These are phyloP conservation scores for Ploceus nigricollis DNA, from an alignment of 2,113 vertebrate species.

Conservation along the genomic window DNA sequence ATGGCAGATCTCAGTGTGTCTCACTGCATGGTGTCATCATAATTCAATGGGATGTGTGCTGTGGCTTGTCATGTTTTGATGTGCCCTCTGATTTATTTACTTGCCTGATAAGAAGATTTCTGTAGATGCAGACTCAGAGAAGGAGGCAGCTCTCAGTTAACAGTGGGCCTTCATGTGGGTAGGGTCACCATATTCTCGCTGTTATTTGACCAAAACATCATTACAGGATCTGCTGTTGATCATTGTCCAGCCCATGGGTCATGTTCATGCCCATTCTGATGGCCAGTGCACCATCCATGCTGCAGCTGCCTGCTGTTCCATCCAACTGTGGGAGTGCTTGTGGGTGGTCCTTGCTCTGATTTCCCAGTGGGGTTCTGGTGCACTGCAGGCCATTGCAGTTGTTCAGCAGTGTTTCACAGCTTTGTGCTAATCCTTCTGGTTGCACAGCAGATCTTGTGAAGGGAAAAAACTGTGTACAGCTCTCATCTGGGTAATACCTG, in stretches of 20 bases:
- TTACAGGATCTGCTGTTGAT: not conserved
- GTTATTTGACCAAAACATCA: not conserved
- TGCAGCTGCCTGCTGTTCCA: accelerated
- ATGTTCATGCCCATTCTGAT: accelerated
- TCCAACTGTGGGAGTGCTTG: accelerated
- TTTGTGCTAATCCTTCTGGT: not conserved
- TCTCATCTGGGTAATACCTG: not conserved
- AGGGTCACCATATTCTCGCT: not conserved
- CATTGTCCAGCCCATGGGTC: accelerated
- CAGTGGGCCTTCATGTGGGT: not conserved
- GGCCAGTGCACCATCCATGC: accelerated
- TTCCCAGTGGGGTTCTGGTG: accelerated
- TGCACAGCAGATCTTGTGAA: not conserved
- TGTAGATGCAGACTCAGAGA: not conserved
- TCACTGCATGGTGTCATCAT: not conserved
- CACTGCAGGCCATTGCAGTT: not conserved
- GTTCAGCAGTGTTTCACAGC: not conserved
- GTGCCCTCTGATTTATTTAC: not conserved
- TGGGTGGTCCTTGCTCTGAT: too few species aligned
- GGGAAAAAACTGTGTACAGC: not conserved
- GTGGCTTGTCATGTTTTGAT: not conserved
- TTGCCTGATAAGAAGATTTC: not conserved
- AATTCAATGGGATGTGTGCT: accelerated
- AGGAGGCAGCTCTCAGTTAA: not conserved
- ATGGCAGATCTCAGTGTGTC: accelerated